Conservation (phyloP, 2,113 vertebrate species). For the Prunella himalayana region DNA sequence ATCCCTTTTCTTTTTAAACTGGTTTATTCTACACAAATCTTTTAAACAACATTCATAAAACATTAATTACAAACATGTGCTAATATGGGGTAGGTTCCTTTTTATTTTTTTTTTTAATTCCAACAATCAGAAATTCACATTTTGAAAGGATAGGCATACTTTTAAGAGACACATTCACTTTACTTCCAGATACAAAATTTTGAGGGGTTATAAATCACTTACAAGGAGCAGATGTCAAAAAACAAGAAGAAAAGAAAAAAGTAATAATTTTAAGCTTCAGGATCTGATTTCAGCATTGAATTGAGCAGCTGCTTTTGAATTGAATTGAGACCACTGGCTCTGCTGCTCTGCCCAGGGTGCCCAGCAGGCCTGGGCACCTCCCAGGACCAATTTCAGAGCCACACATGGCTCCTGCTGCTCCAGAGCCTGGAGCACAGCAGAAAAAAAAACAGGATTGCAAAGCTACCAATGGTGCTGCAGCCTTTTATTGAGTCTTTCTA, state of each 20-base stretch:
- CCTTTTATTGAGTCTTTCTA: not conserved
- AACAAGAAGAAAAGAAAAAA: not conserved
- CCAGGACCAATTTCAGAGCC: not conserved
- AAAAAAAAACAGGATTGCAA: not conserved
- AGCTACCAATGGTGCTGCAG: not conserved
- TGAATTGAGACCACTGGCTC: not conserved
- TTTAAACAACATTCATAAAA: constrained; percentile 36
- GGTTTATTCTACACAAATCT: constrained; percentile 34
- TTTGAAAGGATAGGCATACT: not conserved
- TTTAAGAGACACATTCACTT: constrained; percentile 36
- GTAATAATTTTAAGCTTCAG: not conserved
- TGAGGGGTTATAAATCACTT: not conserved
- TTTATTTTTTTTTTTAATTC: not conserved
- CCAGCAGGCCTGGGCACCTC: not conserved
- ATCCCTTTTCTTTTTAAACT: not conserved
- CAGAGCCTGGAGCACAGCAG: not conserved
- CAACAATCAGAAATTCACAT: constrained; percentile 23
- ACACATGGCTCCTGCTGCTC: not conserved
- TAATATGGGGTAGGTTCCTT: not conserved
- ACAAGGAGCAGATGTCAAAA: not conserved
- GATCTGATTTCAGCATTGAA: not conserved
- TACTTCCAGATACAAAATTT: constrained; percentile 24
- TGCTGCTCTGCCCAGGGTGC: not conserved
- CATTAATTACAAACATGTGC: constrained; percentile 53
- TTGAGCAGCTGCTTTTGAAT: not conserved